Conservation (phyloP, 1,140 invertebrate species). For the Pinna nobilis region DNA sequence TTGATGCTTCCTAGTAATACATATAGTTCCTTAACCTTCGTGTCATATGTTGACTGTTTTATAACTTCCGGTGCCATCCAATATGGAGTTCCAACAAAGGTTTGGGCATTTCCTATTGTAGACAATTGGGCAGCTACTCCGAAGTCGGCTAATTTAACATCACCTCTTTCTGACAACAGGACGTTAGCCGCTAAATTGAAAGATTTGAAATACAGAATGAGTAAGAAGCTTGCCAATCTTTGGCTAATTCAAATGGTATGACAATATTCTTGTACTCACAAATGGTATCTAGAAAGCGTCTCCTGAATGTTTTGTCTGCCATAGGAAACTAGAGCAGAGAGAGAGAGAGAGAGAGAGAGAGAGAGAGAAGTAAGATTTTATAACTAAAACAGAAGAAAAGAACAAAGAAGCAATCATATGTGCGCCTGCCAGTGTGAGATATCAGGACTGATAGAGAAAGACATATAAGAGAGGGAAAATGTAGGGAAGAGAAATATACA, state of each 20-base stretch:
- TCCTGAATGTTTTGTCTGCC: too few species aligned
- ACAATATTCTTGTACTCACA: too few species aligned
- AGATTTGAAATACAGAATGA: not conserved
- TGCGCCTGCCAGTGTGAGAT: too few species aligned
- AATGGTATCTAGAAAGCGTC: too few species aligned
- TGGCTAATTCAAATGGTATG: not conserved
- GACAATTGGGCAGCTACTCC: slow-evolving; percentile 89
- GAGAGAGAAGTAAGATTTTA: too few species aligned
- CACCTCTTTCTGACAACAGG: slow-evolving; percentile 95
- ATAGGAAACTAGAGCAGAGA: too few species aligned
- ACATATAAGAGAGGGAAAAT: too few species aligned
- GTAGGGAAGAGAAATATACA: too few species aligned
- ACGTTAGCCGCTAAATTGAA: slow-evolving; percentile 93
- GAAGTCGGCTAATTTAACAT: slow-evolving; percentile 97
- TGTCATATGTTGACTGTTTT: slow-evolving; percentile 98
- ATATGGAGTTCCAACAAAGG: slow-evolving; percentile 98
- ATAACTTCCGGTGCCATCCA: slow-evolving; percentile 99
- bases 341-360: too few species aligned
- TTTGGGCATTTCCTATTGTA: slow-evolving; percentile 97
- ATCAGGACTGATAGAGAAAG: too few species aligned
- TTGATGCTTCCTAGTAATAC: slow-evolving; percentile 66
- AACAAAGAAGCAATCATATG: too few species aligned
- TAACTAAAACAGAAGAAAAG: too few species aligned
- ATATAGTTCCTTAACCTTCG: slow-evolving; percentile 85
- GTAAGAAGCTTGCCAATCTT: not conserved